Percentiles rank a stretch among this genome's conserved stretches.
Evolutionary conservation across 2,888 invertebrate species (phyloP).

Genomic region (Strigamia maritima): DNA sequence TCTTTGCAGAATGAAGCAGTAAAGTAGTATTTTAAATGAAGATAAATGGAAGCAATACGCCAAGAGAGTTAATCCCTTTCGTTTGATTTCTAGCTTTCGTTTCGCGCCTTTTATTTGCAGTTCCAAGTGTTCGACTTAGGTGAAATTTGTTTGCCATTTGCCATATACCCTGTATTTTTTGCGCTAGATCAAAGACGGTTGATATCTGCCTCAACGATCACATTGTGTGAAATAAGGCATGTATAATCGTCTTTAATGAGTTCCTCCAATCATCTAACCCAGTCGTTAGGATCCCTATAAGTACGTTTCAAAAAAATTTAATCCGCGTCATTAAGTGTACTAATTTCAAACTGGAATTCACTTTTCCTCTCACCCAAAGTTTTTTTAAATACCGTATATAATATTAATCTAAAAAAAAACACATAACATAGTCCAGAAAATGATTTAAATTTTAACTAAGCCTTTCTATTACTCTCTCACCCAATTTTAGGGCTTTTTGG

Average conservation of each 20-base stretch:
- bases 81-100: conserved; percentile 25
- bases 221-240: conserved; percentile 13
- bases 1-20: neutral
- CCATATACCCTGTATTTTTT: neutral
- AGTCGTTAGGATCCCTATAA: neutral
- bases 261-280: conserved; percentile 20
- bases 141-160: conserved; percentile 30
- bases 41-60: conserved; percentile 34
- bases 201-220: conserved; percentile 18
- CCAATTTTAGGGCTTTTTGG: too few relatives aligned
- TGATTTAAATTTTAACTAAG: neutral
- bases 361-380: neutral
- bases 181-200: conserved; percentile 16
- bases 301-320: neutral
- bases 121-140: neutral
- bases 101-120: neutral
- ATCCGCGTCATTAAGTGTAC: neutral
- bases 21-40: conserved; percentile 34
- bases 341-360: neutral
- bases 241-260: conserved; percentile 23
- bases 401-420: neutral
- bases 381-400: neutral
- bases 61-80: conserved; percentile 30
- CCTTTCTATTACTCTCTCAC: too few relatives aligned
- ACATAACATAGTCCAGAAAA: neutral